Conservation (phyloP, 1,140 invertebrate species). For the Macrobrachium nipponense region DNA sequence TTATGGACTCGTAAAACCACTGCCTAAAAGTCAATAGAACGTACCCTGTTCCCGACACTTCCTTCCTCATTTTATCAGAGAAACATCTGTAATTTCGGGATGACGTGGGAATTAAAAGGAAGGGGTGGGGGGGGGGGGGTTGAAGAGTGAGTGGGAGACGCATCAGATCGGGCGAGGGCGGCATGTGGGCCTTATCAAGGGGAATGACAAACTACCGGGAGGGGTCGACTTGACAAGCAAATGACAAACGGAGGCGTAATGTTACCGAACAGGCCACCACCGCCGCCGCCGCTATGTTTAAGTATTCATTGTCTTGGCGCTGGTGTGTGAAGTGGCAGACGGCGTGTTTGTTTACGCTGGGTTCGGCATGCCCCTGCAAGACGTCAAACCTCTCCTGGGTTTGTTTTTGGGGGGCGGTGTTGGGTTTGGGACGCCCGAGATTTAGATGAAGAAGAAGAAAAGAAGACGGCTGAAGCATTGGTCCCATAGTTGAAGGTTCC, state of each 20-base stretch:
- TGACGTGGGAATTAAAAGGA: too few relatives aligned
- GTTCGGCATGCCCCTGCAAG: conserved; percentile 4
- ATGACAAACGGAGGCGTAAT: conserved; percentile 20
- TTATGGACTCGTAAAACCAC: too few relatives aligned
- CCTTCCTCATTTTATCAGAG: too few relatives aligned
- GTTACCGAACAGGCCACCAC: neutral
- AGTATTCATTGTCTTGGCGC: conserved; percentile 44
- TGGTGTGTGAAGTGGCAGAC: conserved; percentile 13
- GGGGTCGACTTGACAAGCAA: conserved; percentile 8
- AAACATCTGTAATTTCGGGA: too few relatives aligned
- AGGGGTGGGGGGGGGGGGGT: neutral
- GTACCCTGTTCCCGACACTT: too few relatives aligned
- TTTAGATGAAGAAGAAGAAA: too few relatives aligned
- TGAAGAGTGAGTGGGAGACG: too few relatives aligned
- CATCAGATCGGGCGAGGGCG: too few relatives aligned
- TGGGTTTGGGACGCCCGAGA: too few relatives aligned
- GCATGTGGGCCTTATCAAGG: neutral
- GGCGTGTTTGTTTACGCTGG: conserved; percentile 37
- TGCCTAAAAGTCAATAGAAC: too few relatives aligned
- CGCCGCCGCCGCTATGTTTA: conserved; percentile 1
- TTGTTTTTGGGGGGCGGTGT: neutral
- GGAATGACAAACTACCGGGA: conserved; percentile 13
- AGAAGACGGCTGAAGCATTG: too few relatives aligned
- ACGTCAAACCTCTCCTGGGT: neutral
- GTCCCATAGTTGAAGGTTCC: too few relatives aligned